phyloP scores from a whole-genome alignment of 2,888 invertebrate species.

The Pediacus dermestoides region DNA sequence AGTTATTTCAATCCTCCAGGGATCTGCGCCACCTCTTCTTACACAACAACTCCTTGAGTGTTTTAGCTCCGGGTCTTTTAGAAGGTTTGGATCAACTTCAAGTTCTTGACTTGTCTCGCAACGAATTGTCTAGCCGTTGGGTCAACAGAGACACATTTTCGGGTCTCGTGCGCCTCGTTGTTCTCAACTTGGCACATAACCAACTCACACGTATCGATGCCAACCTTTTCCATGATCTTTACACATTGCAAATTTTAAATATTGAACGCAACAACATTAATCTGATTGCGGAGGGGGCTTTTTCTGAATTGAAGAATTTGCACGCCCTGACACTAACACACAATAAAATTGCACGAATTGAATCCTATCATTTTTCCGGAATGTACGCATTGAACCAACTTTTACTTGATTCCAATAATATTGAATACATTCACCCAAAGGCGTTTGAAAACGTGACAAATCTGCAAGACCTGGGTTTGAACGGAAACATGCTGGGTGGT shows the following conservation, averaged over 20 bases:
- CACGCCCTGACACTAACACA: slow-evolving; percentile 72
- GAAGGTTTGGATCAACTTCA: slow-evolving; percentile 71
- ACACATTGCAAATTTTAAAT: slow-evolving; percentile 70
- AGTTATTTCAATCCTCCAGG: slow-evolving; percentile 70
- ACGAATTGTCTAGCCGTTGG: slow-evolving; percentile 74
- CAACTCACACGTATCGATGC: slow-evolving; percentile 67
- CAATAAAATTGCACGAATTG: slow-evolving; percentile 67
- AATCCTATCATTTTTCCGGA: slow-evolving; percentile 68
- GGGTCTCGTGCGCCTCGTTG: slow-evolving; percentile 67
- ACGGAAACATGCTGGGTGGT: slow-evolving; percentile 67
- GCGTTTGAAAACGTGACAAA: slow-evolving; percentile 76
- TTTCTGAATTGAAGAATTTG: slow-evolving; percentile 70
- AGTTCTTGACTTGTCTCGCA: slow-evolving; percentile 69
- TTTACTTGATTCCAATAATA: slow-evolving; percentile 70
- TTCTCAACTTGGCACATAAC: slow-evolving; percentile 73
- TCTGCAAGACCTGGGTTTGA: slow-evolving; percentile 72
- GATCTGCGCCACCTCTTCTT: slow-evolving; percentile 70
- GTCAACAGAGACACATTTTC: slow-evolving; percentile 75
- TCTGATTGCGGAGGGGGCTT: slow-evolving; percentile 69
- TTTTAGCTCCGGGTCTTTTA: slow-evolving; percentile 70
- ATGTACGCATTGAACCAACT: slow-evolving; percentile 70
- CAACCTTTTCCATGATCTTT: slow-evolving; percentile 69
- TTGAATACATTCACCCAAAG: slow-evolving; percentile 64
- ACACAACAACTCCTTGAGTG: slow-evolving; percentile 73
- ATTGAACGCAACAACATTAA: slow-evolving; percentile 69